Evolutionary conservation across 2,888 invertebrate genomes (phyloP), one percentile per base, ranked within the genome.

Genomic region (Oligia strigilis): DNA sequence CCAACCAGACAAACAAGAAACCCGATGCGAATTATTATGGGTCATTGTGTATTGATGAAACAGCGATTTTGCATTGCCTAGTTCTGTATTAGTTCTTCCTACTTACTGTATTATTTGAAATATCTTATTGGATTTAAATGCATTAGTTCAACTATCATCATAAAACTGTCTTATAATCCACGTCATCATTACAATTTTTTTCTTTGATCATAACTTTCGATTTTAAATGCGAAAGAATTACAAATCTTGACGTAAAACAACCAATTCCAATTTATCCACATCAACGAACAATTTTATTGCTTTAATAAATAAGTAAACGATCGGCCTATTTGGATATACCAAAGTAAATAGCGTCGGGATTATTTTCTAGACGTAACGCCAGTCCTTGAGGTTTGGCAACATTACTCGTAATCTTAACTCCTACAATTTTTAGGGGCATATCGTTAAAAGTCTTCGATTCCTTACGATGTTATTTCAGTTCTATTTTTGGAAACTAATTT

Each of bases 331-430:
- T 87, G 23, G 43, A 58, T 75, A 80, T n/a, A 66, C 74, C 14
- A 60, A 72, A 75, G 36, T 74, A 72, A 80, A 84, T 69, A 75
- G 66, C 19, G 58, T 80, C 87, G 80, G 87, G 85, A 76, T 81
- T 76, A 85, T 76, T 82, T 87, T 78, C 73, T 82, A 85, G 75
- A 77, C 82, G 81, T 88, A 84, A 89, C 77, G 52, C 72, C 77
- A 76, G 69, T 73, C 73, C 75, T 78, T 87, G 80, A 76, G 65
- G 55, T 77, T 69, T 78, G 46, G 67, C 72, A 84, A 84, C 62
- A 72, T 66, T 36, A 19, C 36, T 65, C 23, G 66, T 72, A 67
- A 70, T 77, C 66, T 77, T 52, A 65, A 73, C 70, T 83, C 60
- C 67, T 55, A 65, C 60, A 17, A 60, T 75, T 65, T 83, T 74